Evolutionary conservation across 2,888 invertebrate species (phyloP).

Genomic region (Copidosoma aretas): DNA sequence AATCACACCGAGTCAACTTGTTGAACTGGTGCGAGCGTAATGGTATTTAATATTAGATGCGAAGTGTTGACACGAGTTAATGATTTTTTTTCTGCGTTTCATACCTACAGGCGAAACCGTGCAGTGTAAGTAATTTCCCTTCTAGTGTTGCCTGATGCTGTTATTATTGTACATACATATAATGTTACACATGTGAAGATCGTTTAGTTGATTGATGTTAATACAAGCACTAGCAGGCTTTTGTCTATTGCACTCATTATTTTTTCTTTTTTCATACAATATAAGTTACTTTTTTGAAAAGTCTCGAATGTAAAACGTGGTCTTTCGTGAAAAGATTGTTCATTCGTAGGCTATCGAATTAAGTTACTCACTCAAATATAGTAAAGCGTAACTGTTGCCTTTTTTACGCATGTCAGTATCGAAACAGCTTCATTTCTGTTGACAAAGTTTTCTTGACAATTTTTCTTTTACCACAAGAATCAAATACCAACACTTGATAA

Average conservation of each 20-base stretch:
- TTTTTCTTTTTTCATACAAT: slow-evolving; percentile 5
- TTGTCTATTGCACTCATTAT: slow-evolving; percentile 8
- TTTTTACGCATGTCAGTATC: slow-evolving; percentile 16
- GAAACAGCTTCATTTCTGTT: slow-evolving; percentile 2
- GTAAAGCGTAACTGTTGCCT: neutral
- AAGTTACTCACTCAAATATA: too few relatives aligned
- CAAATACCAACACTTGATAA: neutral
- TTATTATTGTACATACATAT: slow-evolving; percentile 22
- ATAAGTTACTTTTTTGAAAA: slow-evolving; percentile 14
- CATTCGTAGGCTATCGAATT: slow-evolving; percentile 6
- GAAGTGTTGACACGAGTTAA: slow-evolving; percentile 2
- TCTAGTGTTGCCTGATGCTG: slow-evolving; percentile 42
- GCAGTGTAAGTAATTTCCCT: slow-evolving; percentile 67
- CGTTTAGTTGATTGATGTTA: slow-evolving; percentile 14
- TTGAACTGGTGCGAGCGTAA: too few relatives aligned
- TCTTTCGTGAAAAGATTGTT: neutral
- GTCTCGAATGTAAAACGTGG: neutral
- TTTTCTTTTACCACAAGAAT: neutral
- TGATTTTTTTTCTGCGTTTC: slow-evolving; percentile 49
- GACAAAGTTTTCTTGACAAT: neutral
- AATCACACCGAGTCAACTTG: too few relatives aligned
- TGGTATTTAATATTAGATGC: neutral
- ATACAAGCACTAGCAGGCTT: slow-evolving; percentile 19
- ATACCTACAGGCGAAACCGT: slow-evolving; percentile 69
- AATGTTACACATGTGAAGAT: slow-evolving; percentile 13